A percentile compares a stretch with the other conserved stretches of the same genome.
These are phyloP conservation scores for Apodemia zela DNA, from an alignment of 2,888 invertebrate genomes.

Conservation along the genomic window DNA sequence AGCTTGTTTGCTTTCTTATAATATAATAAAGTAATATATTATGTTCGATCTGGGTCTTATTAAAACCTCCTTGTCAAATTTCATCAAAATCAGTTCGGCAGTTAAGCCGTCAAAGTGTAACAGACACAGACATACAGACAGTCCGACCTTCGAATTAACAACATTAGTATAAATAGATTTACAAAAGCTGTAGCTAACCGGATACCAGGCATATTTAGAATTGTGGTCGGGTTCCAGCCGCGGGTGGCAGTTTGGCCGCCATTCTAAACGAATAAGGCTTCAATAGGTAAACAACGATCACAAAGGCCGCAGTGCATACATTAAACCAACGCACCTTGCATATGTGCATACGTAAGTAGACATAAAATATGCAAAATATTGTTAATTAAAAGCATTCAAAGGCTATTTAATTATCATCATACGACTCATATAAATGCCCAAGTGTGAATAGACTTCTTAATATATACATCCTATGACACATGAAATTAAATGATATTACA, in stretches of 20 bases:
- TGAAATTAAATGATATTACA: not conserved
- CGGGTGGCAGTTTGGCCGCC: not conserved
- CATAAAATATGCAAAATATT: conserved; percentile 33
- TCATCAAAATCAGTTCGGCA: too few species aligned
- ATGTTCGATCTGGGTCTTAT: too few species aligned
- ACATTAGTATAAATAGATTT: too few species aligned
- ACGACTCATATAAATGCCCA: conserved; percentile 24
- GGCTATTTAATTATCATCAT: conserved; percentile 30
- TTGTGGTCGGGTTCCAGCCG: not conserved
- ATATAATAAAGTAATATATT: too few species aligned
- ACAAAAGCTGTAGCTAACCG: not conserved
- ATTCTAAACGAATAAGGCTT: conserved; percentile 12
- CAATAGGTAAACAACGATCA: conserved; percentile 28
- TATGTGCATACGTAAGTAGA: conserved; percentile 27
- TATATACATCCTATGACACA: conserved; percentile 7
- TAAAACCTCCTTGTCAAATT: too few species aligned
- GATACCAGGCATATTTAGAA: not conserved
- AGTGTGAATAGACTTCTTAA: conserved; percentile 21
- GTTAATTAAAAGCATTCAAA: conserved; percentile 31
- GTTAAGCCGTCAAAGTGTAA: too few species aligned
- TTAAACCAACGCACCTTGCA: conserved; percentile 33
- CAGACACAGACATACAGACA: too few species aligned
- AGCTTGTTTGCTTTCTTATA: too few species aligned
- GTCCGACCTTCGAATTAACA: too few species aligned
- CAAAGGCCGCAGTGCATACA: conserved; percentile 14